A percentile compares a stretch with the other conserved stretches of the same genome.
phyloP scores from a whole-genome alignment of 2,797 vertebrate genomes.

The Characodon lateralis region DNA sequence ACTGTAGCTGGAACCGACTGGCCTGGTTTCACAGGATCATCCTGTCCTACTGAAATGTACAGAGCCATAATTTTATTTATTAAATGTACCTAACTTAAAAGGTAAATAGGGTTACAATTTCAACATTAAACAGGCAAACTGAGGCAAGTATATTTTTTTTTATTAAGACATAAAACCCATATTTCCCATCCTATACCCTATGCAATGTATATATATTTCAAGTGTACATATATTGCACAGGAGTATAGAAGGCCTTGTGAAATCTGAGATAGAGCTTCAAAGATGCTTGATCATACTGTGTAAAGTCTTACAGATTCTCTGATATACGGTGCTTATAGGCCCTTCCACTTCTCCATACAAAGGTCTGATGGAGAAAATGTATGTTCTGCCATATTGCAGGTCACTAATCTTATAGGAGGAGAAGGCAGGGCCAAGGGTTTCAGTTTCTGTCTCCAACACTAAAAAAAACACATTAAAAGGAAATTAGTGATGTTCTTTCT shows the following conservation, averaged over 20 bases:
- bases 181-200: too few relatives aligned
- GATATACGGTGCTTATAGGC: constrained; percentile 76
- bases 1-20: constrained; percentile 50
- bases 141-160: too few relatives aligned
- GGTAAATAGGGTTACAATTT: neutral
- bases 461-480: constrained; percentile 28
- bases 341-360: constrained; percentile 85
- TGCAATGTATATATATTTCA: neutral
- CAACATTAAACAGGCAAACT: too few relatives aligned
- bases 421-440: constrained; percentile 76
- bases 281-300: neutral
- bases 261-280: neutral
- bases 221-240: neutral
- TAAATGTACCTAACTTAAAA: neutral
- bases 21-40: constrained; percentile 38
- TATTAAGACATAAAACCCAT: too few relatives aligned
- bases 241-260: neutral
- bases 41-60: constrained; percentile 70
- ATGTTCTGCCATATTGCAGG: constrained; percentile 79
- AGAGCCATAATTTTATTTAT: constrained; percentile 24
- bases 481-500: constrained; percentile 1
- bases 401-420: constrained; percentile 76
- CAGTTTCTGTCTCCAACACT: constrained; percentile 80
- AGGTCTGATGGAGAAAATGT: constrained; percentile 85
- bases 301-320: constrained; percentile 78